phyloP scores from a whole-genome alignment of 2,797 vertebrate genomes.

The Sebastes minor region DNA sequence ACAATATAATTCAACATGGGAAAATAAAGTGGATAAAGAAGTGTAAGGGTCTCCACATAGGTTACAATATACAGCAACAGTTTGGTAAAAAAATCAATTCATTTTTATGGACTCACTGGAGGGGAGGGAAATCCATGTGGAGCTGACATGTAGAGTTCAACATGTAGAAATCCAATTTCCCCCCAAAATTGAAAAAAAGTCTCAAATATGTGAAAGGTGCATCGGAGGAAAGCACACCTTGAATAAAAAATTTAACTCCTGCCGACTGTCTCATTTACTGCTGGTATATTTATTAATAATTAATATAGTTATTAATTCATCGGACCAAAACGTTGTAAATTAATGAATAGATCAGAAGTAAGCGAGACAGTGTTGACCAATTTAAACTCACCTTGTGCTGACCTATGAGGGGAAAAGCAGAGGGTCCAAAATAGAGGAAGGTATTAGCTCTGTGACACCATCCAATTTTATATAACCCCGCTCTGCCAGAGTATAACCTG shows the following conservation, averaged over 20 bases:
- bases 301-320: neutral
- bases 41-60: neutral
- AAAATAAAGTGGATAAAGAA: neutral
- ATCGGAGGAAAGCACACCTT: neutral
- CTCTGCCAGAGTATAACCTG: neutral
- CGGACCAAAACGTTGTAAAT: neutral
- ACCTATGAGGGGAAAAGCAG: neutral
- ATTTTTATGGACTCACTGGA: neutral
- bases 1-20: neutral
- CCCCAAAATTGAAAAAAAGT: neutral
- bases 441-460: slow-evolving; percentile 1
- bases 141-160: neutral
- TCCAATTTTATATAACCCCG: neutral
- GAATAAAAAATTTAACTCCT: neutral
- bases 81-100: neutral
- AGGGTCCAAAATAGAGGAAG: neutral
- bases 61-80: neutral
- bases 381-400: slow-evolving; percentile 16
- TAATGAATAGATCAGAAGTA: neutral
- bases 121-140: neutral
- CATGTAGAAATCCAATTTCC: neutral
- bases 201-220: neutral
- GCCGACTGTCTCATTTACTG: neutral
- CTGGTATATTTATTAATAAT: neutral
- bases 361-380: neutral